phyloP scores from a whole-genome alignment of 2,797 vertebrate species.

The Astyanax mexicanus region DNA sequence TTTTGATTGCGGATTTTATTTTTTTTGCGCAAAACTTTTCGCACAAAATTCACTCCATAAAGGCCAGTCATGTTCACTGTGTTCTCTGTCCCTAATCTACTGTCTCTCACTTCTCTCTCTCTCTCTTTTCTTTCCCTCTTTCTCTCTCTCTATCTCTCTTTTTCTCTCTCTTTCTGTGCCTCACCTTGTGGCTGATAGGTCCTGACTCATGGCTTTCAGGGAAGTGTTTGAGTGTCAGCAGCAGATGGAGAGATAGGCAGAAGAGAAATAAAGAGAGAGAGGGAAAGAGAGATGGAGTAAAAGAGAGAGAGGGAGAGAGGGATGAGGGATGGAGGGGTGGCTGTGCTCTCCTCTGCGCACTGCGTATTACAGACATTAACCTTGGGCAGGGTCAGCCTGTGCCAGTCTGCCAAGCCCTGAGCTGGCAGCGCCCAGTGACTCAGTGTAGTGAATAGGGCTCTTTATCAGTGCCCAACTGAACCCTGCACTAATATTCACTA shows the following conservation, averaged over 20 bases:
- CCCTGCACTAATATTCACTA: not conserved
- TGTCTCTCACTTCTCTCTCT: too few species aligned
- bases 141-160: not conserved
- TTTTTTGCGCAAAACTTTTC: too few species aligned
- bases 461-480: not conserved
- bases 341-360: slow-evolving; percentile 31
- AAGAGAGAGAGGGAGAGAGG: slow-evolving; percentile 20
- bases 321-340: slow-evolving; percentile 31
- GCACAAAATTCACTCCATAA: too few species aligned
- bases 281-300: slow-evolving; percentile 8
- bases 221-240: slow-evolving; percentile 66
- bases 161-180: slow-evolving; percentile 52
- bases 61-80: too few species aligned
- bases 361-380: slow-evolving; percentile 45
- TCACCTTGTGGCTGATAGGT: slow-evolving; percentile 60
- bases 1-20: too few species aligned
- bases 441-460: slow-evolving; percentile 17
- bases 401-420: slow-evolving; percentile 37
- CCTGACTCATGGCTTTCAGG: slow-evolving; percentile 72
- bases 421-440: slow-evolving; percentile 21
- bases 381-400: slow-evolving; percentile 50
- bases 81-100: not conserved
- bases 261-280: slow-evolving; percentile 33
- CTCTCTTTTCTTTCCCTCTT: too few species aligned
- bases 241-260: slow-evolving; percentile 44